Percentiles rank a stretch among this genome's conserved stretches.
phyloP scores from a whole-genome alignment of 2,797 vertebrate genomes.

The Myotis pilosus region DNA sequence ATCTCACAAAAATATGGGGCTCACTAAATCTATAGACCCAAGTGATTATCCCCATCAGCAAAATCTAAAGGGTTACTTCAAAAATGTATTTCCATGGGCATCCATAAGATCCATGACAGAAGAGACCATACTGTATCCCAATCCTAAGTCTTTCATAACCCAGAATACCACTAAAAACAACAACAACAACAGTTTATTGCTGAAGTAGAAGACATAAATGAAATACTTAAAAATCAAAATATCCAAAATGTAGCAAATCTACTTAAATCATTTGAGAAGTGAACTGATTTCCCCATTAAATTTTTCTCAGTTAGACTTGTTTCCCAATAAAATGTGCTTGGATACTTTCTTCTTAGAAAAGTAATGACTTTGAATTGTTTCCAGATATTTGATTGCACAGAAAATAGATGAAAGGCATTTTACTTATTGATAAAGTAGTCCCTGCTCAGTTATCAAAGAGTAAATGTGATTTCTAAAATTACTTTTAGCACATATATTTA shows the following conservation, averaged over 20 bases:
- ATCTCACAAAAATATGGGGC: not conserved
- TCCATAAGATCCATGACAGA: not conserved
- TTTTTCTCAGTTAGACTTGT: not conserved
- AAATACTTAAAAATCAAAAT: constrained; percentile 10
- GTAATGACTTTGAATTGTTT: constrained; percentile 36
- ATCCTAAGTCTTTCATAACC: not conserved
- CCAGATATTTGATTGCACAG: not conserved
- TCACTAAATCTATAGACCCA: not conserved
- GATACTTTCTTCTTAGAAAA: constrained; percentile 11
- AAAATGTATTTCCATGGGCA: not conserved
- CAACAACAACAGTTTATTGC: not conserved
- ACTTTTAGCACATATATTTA: constrained; percentile 2
- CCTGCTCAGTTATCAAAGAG: not conserved
- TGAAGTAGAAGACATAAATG: not conserved
- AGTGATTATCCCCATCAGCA: not conserved
- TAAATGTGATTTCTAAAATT: not conserved
- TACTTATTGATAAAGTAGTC: not conserved
- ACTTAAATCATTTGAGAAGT: not conserved
- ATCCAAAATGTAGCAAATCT: constrained; percentile 6
- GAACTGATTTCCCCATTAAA: constrained; percentile 14
- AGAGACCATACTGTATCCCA: not conserved
- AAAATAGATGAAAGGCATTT: not conserved
- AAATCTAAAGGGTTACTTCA: not conserved
- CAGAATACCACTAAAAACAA: not conserved
- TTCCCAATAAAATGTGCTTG: constrained; percentile 1